Evolutionary conservation across 2,113 vertebrate genomes (phyloP).

Genomic region (Campylomormyrus tamandua): DNA sequence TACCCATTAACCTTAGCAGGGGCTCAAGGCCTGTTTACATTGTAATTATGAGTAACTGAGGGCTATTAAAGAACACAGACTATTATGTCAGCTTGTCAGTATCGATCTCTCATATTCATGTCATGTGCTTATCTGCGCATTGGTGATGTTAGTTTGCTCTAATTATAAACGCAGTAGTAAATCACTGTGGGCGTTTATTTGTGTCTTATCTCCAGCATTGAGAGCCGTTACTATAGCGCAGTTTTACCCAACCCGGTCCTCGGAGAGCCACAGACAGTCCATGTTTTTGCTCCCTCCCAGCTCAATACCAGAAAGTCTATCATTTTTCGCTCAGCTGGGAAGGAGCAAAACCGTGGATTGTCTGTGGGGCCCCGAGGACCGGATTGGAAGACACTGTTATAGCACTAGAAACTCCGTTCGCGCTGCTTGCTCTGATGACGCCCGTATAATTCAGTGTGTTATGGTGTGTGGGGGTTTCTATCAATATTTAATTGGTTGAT

Average conservation of each 20-base stretch:
- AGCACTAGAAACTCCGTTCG: not conserved
- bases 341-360: not conserved
- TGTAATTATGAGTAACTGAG: not conserved
- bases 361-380: not conserved
- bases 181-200: not conserved
- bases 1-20: not conserved
- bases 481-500: not conserved
- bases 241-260: not conserved
- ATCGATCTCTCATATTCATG: not conserved
- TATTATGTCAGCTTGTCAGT: not conserved
- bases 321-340: not conserved
- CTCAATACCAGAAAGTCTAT: not conserved
- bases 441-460: not conserved
- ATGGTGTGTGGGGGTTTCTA: not conserved
- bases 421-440: not conserved
- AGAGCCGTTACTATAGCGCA: not conserved
- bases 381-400: not conserved
- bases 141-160: not conserved
- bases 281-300: not conserved
- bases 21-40: not conserved
- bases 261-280: not conserved
- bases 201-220: not conserved
- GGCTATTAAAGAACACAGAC: not conserved
- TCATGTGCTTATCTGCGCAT: not conserved
- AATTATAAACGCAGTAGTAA: not conserved